Evolutionary conservation across 2,888 invertebrate species (phyloP).

Genomic region (Drosophila barbarae): DNA sequence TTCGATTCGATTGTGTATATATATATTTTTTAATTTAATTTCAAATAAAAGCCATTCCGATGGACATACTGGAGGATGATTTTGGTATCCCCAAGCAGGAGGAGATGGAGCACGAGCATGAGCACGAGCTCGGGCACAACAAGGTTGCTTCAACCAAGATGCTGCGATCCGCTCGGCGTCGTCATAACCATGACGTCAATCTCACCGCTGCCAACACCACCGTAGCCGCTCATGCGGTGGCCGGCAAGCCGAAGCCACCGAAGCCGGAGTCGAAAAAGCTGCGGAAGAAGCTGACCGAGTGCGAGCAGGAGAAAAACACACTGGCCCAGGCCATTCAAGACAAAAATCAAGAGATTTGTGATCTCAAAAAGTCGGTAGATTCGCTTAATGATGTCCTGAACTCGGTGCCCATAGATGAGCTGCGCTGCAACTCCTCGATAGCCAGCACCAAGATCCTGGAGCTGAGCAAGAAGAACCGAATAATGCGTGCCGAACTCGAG

Average conservation of each 20-base stretch:
- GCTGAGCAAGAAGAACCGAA: slow-evolving; percentile 77
- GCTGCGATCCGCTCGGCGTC: slow-evolving; percentile 39
- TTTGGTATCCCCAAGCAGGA: slow-evolving; percentile 12
- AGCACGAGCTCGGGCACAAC: not conserved
- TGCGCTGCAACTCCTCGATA: slow-evolving; percentile 74
- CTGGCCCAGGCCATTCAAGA: slow-evolving; percentile 65
- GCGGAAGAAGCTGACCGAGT: slow-evolving; percentile 66
- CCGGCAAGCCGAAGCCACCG: slow-evolving; percentile 19
- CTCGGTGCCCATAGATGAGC: slow-evolving; percentile 75
- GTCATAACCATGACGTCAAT: slow-evolving; percentile 24
- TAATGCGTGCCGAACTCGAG: slow-evolving; percentile 74
- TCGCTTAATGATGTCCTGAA: slow-evolving; percentile 76
- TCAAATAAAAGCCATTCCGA: slow-evolving; percentile 29
- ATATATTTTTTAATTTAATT: slow-evolving; percentile 20
- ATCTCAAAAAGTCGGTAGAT: slow-evolving; percentile 72
- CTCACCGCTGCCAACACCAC: slow-evolving; percentile 3
- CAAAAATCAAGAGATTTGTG: slow-evolving; percentile 74
- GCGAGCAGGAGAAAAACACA: slow-evolving; percentile 67
- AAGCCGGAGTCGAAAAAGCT: slow-evolving; percentile 56
- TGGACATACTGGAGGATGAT: slow-evolving; percentile 63
- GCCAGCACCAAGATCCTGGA: slow-evolving; percentile 76
- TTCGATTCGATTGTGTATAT: slow-evolving; percentile 34
- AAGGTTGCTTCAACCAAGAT: not conserved
- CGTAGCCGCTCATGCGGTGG: slow-evolving; percentile 46
- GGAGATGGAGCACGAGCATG: not conserved